Percentiles rank a stretch among this genome's conserved stretches.
Evolutionary conservation across 2,113 vertebrate species (phyloP).

Genomic region (Ivindomyrus marchei): DNA sequence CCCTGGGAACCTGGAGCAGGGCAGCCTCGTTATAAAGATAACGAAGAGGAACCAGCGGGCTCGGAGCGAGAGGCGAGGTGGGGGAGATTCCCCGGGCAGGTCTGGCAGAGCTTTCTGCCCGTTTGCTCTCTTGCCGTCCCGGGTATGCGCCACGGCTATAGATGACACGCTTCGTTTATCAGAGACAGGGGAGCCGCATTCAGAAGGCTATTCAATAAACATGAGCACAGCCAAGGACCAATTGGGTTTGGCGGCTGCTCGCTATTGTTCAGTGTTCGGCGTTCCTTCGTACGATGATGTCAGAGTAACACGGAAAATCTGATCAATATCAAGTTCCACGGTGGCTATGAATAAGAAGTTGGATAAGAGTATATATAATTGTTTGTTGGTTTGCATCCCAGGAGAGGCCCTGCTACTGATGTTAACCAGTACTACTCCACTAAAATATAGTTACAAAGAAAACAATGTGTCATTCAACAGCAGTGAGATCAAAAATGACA

Average conservation of each 20-base stretch:
- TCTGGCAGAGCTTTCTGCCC: neutral
- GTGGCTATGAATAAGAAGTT: neutral
- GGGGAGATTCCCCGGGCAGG: neutral
- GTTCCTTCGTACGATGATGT: neutral
- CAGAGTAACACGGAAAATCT: neutral
- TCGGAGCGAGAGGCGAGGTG: neutral
- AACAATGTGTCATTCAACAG: neutral
- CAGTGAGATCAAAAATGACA: neutral
- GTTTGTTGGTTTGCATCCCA: neutral
- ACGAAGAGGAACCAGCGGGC: neutral
- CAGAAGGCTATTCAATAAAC: neutral
- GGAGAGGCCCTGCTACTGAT: neutral
- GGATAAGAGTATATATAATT: neutral
- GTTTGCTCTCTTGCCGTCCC: neutral
- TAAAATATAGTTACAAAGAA: neutral
- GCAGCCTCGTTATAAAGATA: neutral
- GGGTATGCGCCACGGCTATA: neutral
- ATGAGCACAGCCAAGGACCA: neutral
- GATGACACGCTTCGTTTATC: neutral
- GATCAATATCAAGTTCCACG: neutral
- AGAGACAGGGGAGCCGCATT: neutral
- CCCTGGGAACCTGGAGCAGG: neutral
- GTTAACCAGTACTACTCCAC: neutral
- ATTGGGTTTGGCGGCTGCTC: neutral
- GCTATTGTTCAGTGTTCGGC: neutral